Base-by-base conservation (phyloP, 1,140 invertebrate species). In the Daktulosphaira vitifoliae region DNA sequence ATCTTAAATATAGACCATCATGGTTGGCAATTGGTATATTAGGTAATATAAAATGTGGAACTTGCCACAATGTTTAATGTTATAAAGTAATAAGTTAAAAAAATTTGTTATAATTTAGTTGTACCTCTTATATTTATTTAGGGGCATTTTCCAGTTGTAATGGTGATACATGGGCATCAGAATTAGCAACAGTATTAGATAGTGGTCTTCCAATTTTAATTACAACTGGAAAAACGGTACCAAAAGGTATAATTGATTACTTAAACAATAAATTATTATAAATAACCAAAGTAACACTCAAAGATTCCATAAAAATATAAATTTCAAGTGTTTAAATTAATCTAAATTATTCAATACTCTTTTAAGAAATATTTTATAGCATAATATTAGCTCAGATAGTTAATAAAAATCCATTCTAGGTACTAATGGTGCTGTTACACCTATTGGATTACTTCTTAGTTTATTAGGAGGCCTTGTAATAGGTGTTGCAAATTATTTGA, bases 131-230 rank as follows among this genome's bases (percentile, higher is more conserved):
- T 65, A n/a, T 65, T 53, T 33, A 0, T 76, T 48, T 68, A 84
- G 86, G 85, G 70, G 78, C 87, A 3, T 80, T 92, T 69, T 82
- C 89, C 5, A 90, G 89, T 71, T 85, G 85, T 70, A 90, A 88
- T 74, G 92, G 90, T 6, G 92, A 96, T 72, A 95, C 92, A 1
- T 92, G 90, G 87, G 88, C 91, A 44, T 92, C 89, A 20, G 92
- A 95, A 76, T 74, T 95, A 39, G 92, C 90, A 29, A 81, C 88
- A 37, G 91, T 90, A 0, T 71, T 91, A 8, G 80, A 82, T 15
- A 76, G 71, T 20, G 74, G 77, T 0, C 79, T 88, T 69, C 90
- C 91, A 16, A 77, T 83, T 66, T 79, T 94, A 0, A 86, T 95
- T 26, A 92, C 90, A 8, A 81, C 81, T 16, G 78, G 84, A 48